Evolutionary conservation across 2,797 vertebrate genomes (phyloP).

Genomic region (Mico argentatus): DNA sequence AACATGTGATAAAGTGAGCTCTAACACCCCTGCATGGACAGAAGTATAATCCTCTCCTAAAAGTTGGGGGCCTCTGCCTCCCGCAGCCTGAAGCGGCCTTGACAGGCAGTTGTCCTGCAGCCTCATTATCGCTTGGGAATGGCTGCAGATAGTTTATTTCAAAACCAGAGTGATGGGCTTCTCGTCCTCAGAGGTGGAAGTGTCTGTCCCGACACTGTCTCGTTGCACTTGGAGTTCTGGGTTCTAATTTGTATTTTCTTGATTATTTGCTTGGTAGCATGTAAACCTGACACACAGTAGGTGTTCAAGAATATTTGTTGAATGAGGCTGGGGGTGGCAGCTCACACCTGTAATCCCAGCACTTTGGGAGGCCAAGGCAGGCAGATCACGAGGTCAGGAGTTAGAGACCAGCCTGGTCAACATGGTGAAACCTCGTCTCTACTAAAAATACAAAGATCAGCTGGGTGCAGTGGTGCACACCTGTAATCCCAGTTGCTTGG

Average conservation of each 20-base stretch:
- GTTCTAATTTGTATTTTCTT: rapidly evolving
- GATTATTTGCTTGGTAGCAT: too few relatives aligned
- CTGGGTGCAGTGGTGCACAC: too few relatives aligned
- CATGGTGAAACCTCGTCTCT: too few relatives aligned
- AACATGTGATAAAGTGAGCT: too few relatives aligned
- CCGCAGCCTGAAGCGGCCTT: neutral
- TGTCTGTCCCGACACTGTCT: rapidly evolving
- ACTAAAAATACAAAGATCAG: too few relatives aligned
- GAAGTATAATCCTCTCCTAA: neutral
- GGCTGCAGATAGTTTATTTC: neutral
- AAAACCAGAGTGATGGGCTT: neutral
- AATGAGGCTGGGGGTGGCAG: neutral
- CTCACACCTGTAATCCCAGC: too few relatives aligned
- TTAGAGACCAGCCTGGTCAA: too few relatives aligned
- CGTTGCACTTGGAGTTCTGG: rapidly evolving
- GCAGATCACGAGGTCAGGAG: too few relatives aligned
- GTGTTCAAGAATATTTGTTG: neutral
- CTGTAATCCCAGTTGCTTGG: too few relatives aligned
- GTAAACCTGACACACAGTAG: neutral
- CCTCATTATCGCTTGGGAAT: neutral
- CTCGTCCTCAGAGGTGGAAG: neutral
- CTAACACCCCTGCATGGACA: rapidly evolving
- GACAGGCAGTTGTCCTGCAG: rapidly evolving
- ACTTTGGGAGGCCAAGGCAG: too few relatives aligned
- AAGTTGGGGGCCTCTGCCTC: neutral